Evolutionary conservation across 2,888 invertebrate genomes (phyloP).

Genomic region (Erebia ligea): DNA sequence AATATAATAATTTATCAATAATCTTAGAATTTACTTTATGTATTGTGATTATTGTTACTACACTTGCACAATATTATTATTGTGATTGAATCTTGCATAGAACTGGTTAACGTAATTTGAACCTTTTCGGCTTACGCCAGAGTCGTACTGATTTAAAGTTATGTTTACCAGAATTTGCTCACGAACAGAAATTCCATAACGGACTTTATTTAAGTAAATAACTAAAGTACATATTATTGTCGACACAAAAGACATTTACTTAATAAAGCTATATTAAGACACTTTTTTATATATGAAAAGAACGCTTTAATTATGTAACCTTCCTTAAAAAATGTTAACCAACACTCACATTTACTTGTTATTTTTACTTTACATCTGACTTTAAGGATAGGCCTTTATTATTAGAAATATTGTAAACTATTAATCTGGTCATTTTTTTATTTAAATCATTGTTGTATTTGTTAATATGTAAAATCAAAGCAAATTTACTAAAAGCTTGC

Average conservation of each 20-base stretch:
- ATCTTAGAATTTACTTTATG: conserved; percentile 62
- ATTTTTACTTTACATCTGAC: conserved; percentile 79
- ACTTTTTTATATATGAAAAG: conserved; percentile 72
- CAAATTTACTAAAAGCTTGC: conserved; percentile 77
- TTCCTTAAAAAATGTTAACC: conserved; percentile 77
- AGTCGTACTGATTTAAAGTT: conserved; percentile 50
- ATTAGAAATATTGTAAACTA: conserved; percentile 75
- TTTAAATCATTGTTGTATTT: conserved; percentile 82
- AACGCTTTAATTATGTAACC: conserved; percentile 79
- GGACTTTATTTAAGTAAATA: conserved; percentile 70
- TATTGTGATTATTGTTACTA: conserved; percentile 68
- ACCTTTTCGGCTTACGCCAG: conserved; percentile 66
- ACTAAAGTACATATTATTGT: conserved; percentile 74
- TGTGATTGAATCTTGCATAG: conserved; percentile 51
- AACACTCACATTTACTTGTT: conserved; percentile 80
- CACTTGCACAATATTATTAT: conserved; percentile 65
- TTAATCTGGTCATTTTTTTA: conserved; percentile 83
- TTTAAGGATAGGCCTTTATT: conserved; percentile 75
- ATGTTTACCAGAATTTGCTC: conserved; percentile 55
- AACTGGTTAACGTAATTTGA: conserved; percentile 26
- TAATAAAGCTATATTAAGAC: conserved; percentile 66
- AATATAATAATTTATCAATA: conserved; percentile 46
- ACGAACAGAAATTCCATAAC: conserved; percentile 60
- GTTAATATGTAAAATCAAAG: conserved; percentile 74
- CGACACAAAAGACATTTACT: conserved; percentile 75